Conservation (phyloP, 2,888 invertebrate genomes). For the Erebia ligea region DNA sequence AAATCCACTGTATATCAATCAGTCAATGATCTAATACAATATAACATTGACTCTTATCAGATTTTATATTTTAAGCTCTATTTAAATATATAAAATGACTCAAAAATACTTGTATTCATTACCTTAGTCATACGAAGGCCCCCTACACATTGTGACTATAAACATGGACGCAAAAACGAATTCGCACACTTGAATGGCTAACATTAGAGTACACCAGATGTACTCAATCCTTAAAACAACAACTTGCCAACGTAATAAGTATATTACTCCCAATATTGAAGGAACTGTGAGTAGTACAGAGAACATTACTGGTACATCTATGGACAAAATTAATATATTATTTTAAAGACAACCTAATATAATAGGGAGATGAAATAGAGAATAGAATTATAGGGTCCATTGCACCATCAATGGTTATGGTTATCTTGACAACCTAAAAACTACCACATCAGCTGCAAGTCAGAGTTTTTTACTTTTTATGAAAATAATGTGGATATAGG, state of each 20-base stretch:
- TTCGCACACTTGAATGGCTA: constrained; percentile 91
- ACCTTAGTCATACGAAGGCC: constrained; percentile 82
- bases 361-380: too few species aligned
- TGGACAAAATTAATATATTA: constrained; percentile 46
- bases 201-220: constrained; percentile 93
- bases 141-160: constrained; percentile 84
- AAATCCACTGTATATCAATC: too few species aligned
- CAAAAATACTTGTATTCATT: neutral
- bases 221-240: constrained; percentile 94
- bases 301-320: constrained; percentile 91
- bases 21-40: neutral
- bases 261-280: constrained; percentile 92
- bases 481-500: too few species aligned
- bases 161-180: constrained; percentile 92
- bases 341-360: too few species aligned
- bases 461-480: too few species aligned
- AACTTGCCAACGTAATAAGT: constrained; percentile 93
- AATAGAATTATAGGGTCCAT: too few species aligned
- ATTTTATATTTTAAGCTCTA: neutral
- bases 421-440: too few species aligned
- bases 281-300: constrained; percentile 94
- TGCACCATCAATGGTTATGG: too few species aligned
- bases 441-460: too few species aligned
- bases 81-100: constrained; percentile 5
- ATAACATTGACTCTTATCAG: neutral